These are phyloP conservation scores for Hybognathus amarus DNA, from an alignment of 2,797 vertebrate species.

Conservation along the genomic window DNA sequence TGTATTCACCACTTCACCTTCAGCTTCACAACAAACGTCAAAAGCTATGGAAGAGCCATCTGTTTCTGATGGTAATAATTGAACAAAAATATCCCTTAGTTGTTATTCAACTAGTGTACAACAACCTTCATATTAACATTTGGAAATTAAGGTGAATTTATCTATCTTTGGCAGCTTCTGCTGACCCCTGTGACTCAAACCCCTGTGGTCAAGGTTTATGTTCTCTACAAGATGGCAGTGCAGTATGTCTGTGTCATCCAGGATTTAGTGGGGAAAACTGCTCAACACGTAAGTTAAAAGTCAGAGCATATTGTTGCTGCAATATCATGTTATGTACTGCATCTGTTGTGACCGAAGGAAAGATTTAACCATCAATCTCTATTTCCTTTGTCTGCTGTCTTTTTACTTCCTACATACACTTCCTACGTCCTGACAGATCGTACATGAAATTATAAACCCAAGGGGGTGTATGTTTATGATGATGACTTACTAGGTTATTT, in stretches of 20 bases:
- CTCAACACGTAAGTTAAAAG: constrained; percentile 61
- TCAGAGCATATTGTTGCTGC: neutral
- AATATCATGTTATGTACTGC: neutral
- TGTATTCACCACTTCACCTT: constrained; percentile 48
- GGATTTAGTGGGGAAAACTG: constrained; percentile 66
- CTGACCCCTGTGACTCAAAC: constrained; percentile 69
- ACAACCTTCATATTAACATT: neutral
- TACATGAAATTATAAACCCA: neutral
- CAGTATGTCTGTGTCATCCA: constrained; percentile 65
- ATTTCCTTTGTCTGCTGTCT: neutral
- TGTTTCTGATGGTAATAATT: constrained; percentile 76
- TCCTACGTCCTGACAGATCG: neutral
- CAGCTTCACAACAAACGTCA: constrained; percentile 64
- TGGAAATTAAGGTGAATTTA: neutral
- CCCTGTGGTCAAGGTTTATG: constrained; percentile 68
- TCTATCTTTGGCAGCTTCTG: constrained; percentile 20
- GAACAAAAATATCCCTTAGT: neutral
- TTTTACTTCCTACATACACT: neutral
- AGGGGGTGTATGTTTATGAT: neutral
- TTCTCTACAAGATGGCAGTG: constrained; percentile 60
- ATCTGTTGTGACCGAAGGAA: neutral
- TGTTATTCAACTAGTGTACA: neutral
- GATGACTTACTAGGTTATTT: neutral
- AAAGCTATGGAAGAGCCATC: constrained; percentile 66
- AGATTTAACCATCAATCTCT: neutral